A percentile compares a stretch with the other conserved stretches of the same genome.
Conservation (phyloP, 2,888 invertebrate species). For the Lutraria lutraria region DNA sequence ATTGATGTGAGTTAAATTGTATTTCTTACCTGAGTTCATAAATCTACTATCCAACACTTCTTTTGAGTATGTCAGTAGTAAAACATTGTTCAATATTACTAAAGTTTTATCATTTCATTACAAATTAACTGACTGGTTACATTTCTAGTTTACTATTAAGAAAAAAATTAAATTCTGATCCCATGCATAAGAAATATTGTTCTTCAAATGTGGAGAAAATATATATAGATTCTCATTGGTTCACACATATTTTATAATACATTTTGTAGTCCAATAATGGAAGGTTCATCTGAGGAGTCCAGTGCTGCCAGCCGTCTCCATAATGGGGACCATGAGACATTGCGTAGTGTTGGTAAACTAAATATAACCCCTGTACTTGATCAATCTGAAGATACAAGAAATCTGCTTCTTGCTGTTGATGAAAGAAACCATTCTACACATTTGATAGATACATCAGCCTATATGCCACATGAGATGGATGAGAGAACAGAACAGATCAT, state of each 20-base stretch:
- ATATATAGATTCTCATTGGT: too few relatives aligned
- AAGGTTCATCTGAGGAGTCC: constrained; percentile 82
- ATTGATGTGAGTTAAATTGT: too few relatives aligned
- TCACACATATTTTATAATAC: not conserved
- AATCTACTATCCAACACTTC: too few relatives aligned
- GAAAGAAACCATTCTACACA: constrained; percentile 70
- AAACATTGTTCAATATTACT: too few relatives aligned
- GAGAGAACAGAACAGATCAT: constrained; percentile 74
- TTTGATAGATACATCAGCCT: constrained; percentile 80
- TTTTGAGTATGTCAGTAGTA: too few relatives aligned
- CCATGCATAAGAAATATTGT: too few relatives aligned
- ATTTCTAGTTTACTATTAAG: too few relatives aligned
- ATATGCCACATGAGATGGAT: constrained; percentile 75
- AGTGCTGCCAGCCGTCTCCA: constrained; percentile 51
- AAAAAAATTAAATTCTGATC: too few relatives aligned
- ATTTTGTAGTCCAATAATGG: constrained; percentile 82
- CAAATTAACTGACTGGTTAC: too few relatives aligned
- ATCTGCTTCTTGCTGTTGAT: constrained; percentile 54
- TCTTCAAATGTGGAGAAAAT: too few relatives aligned
- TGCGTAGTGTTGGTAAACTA: constrained; percentile 8
- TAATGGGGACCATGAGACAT: constrained; percentile 42
- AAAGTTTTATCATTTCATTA: too few relatives aligned
- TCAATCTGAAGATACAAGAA: constrained; percentile 62
- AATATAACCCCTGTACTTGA: constrained; percentile 42
- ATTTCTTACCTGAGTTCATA: too few relatives aligned